Conservation (phyloP, 2,888 invertebrate species). For the Neoitamus cyanurus region DNA sequence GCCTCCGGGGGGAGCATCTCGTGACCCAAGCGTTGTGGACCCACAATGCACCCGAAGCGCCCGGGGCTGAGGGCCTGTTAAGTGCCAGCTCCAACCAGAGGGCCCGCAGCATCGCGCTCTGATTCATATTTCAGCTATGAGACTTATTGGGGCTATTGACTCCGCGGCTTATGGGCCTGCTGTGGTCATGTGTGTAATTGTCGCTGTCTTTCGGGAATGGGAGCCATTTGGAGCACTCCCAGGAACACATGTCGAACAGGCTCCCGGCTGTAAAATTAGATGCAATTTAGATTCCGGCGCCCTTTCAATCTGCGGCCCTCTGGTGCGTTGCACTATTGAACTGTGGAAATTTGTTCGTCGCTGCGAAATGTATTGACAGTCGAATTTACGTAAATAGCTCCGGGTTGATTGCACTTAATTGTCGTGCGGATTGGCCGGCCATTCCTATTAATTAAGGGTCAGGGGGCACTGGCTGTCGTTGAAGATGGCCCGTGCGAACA, state of each 20-base stretch:
- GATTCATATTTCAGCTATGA: slow-evolving; percentile 6
- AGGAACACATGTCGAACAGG: slow-evolving; percentile 28
- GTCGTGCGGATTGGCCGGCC: background rate
- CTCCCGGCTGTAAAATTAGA: slow-evolving; percentile 27
- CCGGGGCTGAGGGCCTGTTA: background rate
- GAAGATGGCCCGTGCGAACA: background rate
- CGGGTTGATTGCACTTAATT: slow-evolving; percentile 18
- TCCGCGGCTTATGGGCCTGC: background rate
- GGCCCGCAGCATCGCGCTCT: background rate
- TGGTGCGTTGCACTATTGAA: background rate
- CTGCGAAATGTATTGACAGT: slow-evolving; percentile 12
- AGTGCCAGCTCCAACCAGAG: background rate
- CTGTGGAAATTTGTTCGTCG: background rate
- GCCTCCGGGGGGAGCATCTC: background rate
- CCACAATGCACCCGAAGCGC: background rate
- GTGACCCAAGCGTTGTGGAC: background rate
- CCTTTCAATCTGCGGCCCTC: slow-evolving; percentile 12
- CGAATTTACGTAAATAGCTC: background rate
- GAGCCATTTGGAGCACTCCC: background rate
- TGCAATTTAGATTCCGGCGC: slow-evolving; percentile 34
- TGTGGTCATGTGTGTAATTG: slow-evolving; percentile 6
- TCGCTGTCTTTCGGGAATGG: slow-evolving; percentile 17
- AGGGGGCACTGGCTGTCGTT: background rate
- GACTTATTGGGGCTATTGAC: slow-evolving; percentile 1
- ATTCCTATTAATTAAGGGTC: background rate